Base-by-base conservation (phyloP, 2,888 invertebrate species). In the Beris morrisii region DNA sequence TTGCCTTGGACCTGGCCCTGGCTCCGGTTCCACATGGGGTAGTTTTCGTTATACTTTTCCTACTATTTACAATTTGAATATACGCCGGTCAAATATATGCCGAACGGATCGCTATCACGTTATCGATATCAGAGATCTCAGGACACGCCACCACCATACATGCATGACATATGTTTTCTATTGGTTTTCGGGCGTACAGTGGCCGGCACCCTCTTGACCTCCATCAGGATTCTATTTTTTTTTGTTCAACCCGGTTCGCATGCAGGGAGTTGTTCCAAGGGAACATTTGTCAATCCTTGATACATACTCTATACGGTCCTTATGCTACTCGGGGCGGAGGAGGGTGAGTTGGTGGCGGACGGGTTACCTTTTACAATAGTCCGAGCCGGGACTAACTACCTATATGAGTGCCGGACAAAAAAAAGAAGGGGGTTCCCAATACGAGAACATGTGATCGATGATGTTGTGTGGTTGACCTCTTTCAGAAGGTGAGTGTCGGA, bases 61-160 rank as follows among this genome's bases (percentile, higher is more conserved):
- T 61, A 57, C 67, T 69, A 69, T 66, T 69, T 67, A 66, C 67
- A 67, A 59, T 69, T 69, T 69, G 69, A 67, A 65, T 64, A 59
- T 64, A 65, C 64, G 61, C 12, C 61, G 64, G 52, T 54, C 54
- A 64, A 53, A 54, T 53, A 45, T 64, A 53, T 54, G 64, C 48
- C 61, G 32, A 52, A 52, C 50, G 61, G 65, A 66, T 61, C 50
- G 65, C 65, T 69, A 69, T 69, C 69, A 65, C 67, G 63, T 67
- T 69, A 69, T 69, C 69, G 69, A 69, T 69, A 69, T 67, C 69
- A 64, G 53, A 45, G 69, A 69, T 69, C 69, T 69, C 57, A 63
- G 45, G 48, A 67, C 69, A 69, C 69, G 69, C 69, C 65, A 69
- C 46, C 65, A 63, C 65, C 66, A 69, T 69, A 66, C 59, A 65